Conservation (phyloP, 2,797 vertebrate genomes). For the Danionella dracula region DNA sequence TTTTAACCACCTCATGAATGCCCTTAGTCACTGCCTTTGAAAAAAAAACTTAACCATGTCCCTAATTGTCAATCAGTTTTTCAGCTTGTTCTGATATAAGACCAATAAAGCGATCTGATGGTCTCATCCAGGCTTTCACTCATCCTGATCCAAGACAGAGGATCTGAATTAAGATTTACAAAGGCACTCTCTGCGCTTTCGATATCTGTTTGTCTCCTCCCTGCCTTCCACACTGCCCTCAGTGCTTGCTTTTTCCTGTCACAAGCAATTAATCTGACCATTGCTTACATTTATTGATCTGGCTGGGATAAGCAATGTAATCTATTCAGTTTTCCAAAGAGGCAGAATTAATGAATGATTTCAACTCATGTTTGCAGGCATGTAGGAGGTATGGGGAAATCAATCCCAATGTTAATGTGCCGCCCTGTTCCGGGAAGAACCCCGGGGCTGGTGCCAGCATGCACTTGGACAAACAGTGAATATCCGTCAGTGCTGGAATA, state of each 20-base stretch:
- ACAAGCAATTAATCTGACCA: conserved; percentile 70
- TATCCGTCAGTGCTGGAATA: background rate
- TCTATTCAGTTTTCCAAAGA: conserved; percentile 63
- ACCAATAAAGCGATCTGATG: too few relatives aligned
- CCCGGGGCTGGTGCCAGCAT: conserved; percentile 21
- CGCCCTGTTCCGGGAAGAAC: conserved; percentile 32
- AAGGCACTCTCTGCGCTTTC: background rate
- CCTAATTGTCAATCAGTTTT: too few relatives aligned
- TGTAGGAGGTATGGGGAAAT: conserved; percentile 43
- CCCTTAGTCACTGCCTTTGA: too few relatives aligned
- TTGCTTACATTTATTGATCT: conserved; percentile 71
- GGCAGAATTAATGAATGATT: conserved; percentile 52
- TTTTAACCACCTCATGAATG: too few relatives aligned
- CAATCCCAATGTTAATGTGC: conserved; percentile 49
- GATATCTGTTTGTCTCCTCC: conserved; percentile 11
- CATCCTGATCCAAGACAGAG: background rate
- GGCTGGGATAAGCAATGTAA: conserved; percentile 64
- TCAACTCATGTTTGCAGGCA: conserved; percentile 46
- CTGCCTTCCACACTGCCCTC: conserved; percentile 17
- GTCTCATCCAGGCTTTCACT: background rate
- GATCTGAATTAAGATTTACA: conserved; percentile 22
- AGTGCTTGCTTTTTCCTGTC: conserved; percentile 60
- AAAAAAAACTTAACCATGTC: too few relatives aligned
- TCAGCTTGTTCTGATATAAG: too few relatives aligned
- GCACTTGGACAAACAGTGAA: background rate